A percentile compares a stretch with the other conserved stretches of the same genome.
phyloP scores from a whole-genome alignment of 2,888 invertebrate genomes.

The Norana najaformis region DNA sequence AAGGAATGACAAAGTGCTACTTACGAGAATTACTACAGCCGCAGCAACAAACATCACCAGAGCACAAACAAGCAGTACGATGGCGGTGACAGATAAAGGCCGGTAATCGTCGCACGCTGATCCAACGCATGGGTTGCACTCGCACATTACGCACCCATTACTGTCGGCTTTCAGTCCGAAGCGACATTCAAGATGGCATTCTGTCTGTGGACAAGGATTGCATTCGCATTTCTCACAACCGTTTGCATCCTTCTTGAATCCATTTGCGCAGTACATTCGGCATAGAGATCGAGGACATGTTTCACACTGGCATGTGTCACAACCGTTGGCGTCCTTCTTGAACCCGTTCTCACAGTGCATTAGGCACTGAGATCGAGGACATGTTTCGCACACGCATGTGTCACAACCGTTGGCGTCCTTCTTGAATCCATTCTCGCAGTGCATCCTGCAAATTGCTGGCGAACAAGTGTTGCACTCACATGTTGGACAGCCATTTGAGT shows the following conservation, averaged over 20 bases:
- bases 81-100: neutral
- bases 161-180: slow-evolving; percentile 3
- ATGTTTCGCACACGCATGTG: neutral
- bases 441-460: neutral
- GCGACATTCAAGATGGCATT: neutral
- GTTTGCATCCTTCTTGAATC: neutral
- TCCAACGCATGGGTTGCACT: neutral
- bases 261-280: neutral
- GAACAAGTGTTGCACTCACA: neutral
- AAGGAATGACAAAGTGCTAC: neutral
- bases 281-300: neutral
- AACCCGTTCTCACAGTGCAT: neutral
- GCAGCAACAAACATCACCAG: neutral
- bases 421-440: neutral
- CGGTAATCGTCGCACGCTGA: neutral
- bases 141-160: neutral
- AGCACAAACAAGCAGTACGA: neutral
- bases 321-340: neutral
- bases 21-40: neutral
- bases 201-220: neutral
- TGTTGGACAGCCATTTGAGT: neutral
- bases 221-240: neutral
- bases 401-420: neutral
- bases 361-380: neutral
- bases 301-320: neutral